A percentile compares a stretch with the other conserved stretches of the same genome.
phyloP scores from a whole-genome alignment of 2,113 vertebrate genomes.

The Actinemys pallida region DNA sequence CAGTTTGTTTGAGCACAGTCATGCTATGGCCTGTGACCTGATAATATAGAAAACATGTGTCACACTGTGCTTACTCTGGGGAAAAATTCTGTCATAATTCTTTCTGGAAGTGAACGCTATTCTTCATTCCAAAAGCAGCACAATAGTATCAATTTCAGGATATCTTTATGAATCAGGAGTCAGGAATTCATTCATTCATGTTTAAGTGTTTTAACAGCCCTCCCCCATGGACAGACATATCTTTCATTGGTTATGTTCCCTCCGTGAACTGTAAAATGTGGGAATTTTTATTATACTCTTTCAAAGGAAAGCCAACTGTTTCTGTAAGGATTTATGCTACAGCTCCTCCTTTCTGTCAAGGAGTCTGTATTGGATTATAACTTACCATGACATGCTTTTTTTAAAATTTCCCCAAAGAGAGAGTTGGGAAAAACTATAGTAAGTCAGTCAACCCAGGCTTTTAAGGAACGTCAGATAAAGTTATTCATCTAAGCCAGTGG shows the following conservation, averaged over 20 bases:
- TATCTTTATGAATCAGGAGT: not conserved
- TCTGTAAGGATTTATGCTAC: not conserved
- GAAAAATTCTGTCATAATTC: too few relatives aligned
- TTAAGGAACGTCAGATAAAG: not conserved
- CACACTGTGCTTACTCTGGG: too few relatives aligned
- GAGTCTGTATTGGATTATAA: not conserved
- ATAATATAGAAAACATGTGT: not conserved
- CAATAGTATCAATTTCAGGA: not conserved
- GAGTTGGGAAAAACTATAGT: not conserved
- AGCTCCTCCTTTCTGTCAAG: not conserved
- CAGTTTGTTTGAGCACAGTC: not conserved
- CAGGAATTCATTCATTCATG: not conserved
- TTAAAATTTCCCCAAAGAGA: not conserved
- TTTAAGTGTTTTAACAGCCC: not conserved
- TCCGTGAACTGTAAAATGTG: not conserved
- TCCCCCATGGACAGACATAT: not conserved
- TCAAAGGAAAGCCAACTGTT: not conserved
- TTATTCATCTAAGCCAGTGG: not conserved
- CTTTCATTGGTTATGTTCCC: not conserved
- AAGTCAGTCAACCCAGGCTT: not conserved
- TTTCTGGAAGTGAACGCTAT: not conserved
- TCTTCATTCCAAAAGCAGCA: not conserved
- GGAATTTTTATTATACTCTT: not conserved
- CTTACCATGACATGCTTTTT: not conserved
- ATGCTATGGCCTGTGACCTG: not conserved